These are phyloP conservation scores for Nylanderia fulva DNA, from an alignment of 1,140 invertebrate genomes.

Conservation along the genomic window DNA sequence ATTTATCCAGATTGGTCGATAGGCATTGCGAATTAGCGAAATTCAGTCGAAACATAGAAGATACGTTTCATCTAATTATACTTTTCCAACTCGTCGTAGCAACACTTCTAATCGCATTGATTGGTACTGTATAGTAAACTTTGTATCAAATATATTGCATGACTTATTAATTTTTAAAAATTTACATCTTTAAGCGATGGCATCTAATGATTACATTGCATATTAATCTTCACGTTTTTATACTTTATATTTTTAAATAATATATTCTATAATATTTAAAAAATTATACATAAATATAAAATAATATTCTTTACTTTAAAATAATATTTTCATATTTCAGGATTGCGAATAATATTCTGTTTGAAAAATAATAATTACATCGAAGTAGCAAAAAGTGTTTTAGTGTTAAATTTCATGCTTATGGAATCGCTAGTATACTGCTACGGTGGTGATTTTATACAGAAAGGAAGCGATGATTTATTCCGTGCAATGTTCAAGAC, in stretches of 20 bases:
- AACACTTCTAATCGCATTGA: conserved; percentile 26
- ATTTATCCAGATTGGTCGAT: conserved; percentile 8
- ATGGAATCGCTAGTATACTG: conserved; percentile 69
- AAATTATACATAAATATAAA: background rate
- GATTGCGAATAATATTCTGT: conserved; percentile 68
- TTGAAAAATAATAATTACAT: conserved; percentile 39
- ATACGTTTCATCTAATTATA: conserved; percentile 41
- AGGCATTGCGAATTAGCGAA: conserved; percentile 38
- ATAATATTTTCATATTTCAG: conserved; percentile 53
- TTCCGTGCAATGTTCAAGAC: conserved; percentile 57
- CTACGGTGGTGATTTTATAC: conserved; percentile 74
- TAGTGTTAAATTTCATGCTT: conserved; percentile 59
- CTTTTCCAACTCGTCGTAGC: conserved; percentile 32
- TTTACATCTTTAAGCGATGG: background rate
- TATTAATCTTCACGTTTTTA: no score
- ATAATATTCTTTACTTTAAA: background rate
- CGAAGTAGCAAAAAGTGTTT: conserved; percentile 43
- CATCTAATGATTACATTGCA: no score
- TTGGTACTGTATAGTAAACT: conserved; percentile 56
- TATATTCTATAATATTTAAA: no score
- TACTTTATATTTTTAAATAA: no score
- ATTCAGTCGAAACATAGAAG: conserved; percentile 13
- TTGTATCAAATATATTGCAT: background rate
- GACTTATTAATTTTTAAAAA: background rate
- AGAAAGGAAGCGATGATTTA: conserved; percentile 55